Evolutionary conservation across 2,113 vertebrate genomes (phyloP).

Genomic region (Thalassarche chlororhynchos): DNA sequence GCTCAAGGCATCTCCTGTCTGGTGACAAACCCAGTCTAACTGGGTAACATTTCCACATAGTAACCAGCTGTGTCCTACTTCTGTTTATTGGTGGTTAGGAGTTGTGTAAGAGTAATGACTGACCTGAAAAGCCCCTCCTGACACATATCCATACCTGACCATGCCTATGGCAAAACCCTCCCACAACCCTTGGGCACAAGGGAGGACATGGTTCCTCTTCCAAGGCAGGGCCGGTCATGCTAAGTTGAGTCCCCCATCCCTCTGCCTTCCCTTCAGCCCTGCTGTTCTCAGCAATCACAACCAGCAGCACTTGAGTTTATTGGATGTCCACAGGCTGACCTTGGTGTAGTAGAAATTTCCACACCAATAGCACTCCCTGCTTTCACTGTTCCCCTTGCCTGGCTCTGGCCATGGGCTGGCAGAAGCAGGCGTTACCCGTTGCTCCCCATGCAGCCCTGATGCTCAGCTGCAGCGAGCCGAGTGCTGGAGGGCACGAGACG

Average conservation of each 20-base stretch:
- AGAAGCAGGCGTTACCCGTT: neutral
- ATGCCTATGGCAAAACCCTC: neutral
- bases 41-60: neutral
- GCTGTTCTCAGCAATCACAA: neutral
- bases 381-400: neutral
- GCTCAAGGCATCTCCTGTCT: neutral
- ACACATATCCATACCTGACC: neutral
- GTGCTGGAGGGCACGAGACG: neutral
- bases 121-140: neutral
- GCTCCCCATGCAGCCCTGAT: accelerated
- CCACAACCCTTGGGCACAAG: neutral
- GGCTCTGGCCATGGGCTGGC: neutral
- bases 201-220: neutral
- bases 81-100: neutral
- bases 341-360: neutral
- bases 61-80: neutral
- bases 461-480: neutral
- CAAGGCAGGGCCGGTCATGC: accelerated
- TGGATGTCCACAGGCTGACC: neutral
- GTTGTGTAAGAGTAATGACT: neutral
- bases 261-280: neutral
- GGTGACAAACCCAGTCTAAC: neutral
- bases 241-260: neutral
- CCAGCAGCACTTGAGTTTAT: neutral
- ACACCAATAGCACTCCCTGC: neutral